Evolutionary conservation across 2,797 vertebrate species (phyloP), one percentile per base, ranked within the genome.

Genomic region (Myripristis murdjan): DNA sequence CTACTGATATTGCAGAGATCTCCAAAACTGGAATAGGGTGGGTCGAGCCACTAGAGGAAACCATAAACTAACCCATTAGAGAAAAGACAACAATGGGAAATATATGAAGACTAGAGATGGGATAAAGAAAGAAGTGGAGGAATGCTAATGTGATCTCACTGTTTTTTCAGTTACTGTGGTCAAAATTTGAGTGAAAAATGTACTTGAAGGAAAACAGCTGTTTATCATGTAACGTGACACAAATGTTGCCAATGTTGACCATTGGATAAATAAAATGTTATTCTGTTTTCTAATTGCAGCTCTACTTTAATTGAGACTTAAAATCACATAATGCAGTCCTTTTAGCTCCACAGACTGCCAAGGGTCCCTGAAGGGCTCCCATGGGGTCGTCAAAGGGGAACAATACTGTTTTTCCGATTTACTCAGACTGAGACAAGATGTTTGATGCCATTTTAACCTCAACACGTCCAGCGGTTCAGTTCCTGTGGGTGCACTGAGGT

Each of bases 201-300:
- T 14, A 15, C 5, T 20, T 6, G 18, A 16, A 6, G 3, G 6
- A 9, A 3, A 11, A 44, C 44, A 49, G 15, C 9, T 22, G 3
- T 72, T 39, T 46, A 24, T 44, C 11, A 18, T 35, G 12, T 1
- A 26, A 51, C 35, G 67, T 10, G 64, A 54, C 9, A 10, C 52
- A 22, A 61, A 11, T 20, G 37, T 18, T 39, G 43, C 47, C 18
- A 6, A 0, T 72, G 39, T 77, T 39, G 11, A 53, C 16, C 41
- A 6, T 2, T 47, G 55, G 5, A 58, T 18, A 2, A 79, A 52
- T 66, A 63, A 63, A 58, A 24, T 41, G 0, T 33, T 14, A 3
- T 1, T 16, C n/a, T 48, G 11, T 55, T 83, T 69, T 65, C n/a
- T 66, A 44, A 53, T 16, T 26, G 33, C 22, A 31, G 57, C 33